Percentiles rank a stretch among this genome's conserved stretches.
phyloP scores from a whole-genome alignment of 92 coral and sea anemone genomes.

The Phymanthus crucifer region DNA sequence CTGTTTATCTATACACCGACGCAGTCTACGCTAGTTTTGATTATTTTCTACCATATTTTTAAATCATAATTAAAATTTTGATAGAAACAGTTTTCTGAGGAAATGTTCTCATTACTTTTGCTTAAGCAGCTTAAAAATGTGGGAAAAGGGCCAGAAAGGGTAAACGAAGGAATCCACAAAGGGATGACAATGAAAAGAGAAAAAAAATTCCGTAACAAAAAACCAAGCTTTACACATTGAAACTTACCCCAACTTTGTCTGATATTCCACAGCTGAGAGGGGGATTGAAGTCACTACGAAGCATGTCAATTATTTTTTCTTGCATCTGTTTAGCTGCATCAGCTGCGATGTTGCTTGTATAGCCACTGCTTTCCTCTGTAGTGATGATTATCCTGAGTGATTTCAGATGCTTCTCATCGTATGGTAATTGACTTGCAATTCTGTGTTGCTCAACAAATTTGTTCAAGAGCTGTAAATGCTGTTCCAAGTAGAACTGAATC shows the following conservation, averaged over 20 bases:
- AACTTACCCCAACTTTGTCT: slow-evolving; percentile 57
- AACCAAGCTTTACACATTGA: too few species aligned
- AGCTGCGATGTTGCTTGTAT: background rate
- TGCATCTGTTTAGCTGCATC: slow-evolving; percentile 34
- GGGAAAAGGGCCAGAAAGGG: too few species aligned
- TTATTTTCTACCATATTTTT: too few species aligned
- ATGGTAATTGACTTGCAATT: slow-evolving; percentile 28
- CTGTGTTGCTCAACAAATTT: slow-evolving; percentile 40
- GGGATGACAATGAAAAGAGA: background rate
- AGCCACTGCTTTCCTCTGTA: slow-evolving; percentile 18
- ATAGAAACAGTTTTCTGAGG: too few species aligned
- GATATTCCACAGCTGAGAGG: slow-evolving; percentile 55
- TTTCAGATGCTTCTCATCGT: slow-evolving; percentile 54
- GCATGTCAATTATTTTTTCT: slow-evolving; percentile 39
- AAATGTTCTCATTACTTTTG: too few species aligned
- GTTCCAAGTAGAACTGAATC: slow-evolving; percentile 67
- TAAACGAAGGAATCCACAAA: background rate
- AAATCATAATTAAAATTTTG: too few species aligned
- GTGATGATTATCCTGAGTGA: slow-evolving; percentile 50
- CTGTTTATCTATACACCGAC: too few species aligned
- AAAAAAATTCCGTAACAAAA: background rate
- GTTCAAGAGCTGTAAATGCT: slow-evolving; percentile 56
- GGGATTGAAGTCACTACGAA: slow-evolving; percentile 66
- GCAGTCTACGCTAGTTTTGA: too few species aligned
- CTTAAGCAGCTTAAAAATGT: too few species aligned